phyloP scores from a whole-genome alignment of 2,113 vertebrate species.

The Pteropus alecto region DNA sequence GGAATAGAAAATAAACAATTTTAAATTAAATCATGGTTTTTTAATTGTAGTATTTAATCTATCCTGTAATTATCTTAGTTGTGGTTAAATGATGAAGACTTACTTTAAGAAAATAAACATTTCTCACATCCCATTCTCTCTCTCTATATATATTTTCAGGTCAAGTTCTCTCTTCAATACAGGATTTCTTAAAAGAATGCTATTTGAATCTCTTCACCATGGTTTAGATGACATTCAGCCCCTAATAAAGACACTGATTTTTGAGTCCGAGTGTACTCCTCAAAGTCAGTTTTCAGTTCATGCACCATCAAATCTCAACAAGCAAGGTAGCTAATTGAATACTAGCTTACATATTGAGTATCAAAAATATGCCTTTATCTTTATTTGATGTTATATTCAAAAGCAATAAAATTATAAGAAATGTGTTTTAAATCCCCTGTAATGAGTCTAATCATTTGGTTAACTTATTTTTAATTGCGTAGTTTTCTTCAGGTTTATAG shows the following conservation, averaged over 20 bases:
- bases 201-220: slow-evolving; percentile 89
- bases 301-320: slow-evolving; percentile 81
- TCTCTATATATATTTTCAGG: slow-evolving; percentile 80
- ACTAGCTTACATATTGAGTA: neutral
- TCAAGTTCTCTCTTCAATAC: slow-evolving; percentile 93
- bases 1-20: neutral
- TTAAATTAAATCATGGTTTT: neutral
- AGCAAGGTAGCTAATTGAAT: slow-evolving; percentile 86
- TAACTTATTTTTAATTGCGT: neutral
- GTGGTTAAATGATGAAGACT: neutral
- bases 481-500: neutral
- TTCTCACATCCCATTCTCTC: neutral
- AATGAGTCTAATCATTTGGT: neutral
- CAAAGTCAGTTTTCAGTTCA: slow-evolving; percentile 85
- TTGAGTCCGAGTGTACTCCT: slow-evolving; percentile 94
- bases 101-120: neutral
- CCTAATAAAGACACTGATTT: slow-evolving; percentile 92
- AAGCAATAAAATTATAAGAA: neutral
- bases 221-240: slow-evolving; percentile 93
- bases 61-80: neutral
- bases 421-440: neutral
- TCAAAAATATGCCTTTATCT: neutral
- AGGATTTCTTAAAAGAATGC: slow-evolving; percentile 94
- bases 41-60: neutral
- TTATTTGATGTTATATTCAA: slow-evolving; percentile 36